A percentile compares a stretch with the other conserved stretches of the same genome.
phyloP scores from a whole-genome alignment of 2,113 vertebrate species.

The Elaphurus davidianus region DNA sequence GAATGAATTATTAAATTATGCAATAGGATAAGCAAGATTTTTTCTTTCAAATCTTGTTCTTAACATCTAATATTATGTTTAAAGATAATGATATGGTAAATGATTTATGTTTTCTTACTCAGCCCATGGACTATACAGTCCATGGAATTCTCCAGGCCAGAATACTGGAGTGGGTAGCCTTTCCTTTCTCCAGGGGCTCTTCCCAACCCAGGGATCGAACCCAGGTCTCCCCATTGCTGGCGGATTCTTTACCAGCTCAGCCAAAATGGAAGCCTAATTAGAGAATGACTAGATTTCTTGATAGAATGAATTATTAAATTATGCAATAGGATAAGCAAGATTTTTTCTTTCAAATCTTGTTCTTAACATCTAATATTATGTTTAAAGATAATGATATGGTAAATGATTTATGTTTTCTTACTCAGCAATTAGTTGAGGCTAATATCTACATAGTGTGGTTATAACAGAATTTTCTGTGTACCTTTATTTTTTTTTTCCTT shows the following conservation, averaged over 20 bases:
- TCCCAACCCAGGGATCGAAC: too few species aligned
- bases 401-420: background rate
- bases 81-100: background rate
- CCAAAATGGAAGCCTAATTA: background rate
- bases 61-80: background rate
- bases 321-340: background rate
- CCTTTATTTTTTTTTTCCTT: constrained; percentile 10
- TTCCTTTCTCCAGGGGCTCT: background rate
- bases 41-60: background rate
- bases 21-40: background rate
- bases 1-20: background rate
- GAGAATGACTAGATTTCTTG: background rate
- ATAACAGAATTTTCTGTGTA: background rate
- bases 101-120: background rate
- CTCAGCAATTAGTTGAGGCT: background rate
- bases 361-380: background rate
- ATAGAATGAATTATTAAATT: background rate
- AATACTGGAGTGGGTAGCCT: background rate
- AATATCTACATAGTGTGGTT: background rate
- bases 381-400: background rate
- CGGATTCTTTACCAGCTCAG: background rate
- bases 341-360: background rate
- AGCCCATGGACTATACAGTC: too few species aligned
- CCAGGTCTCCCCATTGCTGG: background rate
- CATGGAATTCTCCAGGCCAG: background rate